Percentiles rank a stretch among this genome's conserved stretches.
phyloP scores from a whole-genome alignment of 2,113 vertebrate species.

The Corynorhinus townsendii region DNA sequence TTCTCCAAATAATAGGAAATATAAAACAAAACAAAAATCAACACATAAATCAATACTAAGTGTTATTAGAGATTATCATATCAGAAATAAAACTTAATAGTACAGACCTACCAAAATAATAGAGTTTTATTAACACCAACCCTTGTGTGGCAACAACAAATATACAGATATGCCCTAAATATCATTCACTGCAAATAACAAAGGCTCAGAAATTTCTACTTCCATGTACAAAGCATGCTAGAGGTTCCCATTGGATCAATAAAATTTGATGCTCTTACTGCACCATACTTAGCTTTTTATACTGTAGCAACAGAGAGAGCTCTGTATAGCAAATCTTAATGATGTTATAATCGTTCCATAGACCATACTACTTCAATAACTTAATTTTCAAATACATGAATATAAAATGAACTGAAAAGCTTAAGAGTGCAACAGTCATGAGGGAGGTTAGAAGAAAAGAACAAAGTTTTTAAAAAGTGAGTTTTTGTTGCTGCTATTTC shows the following conservation, averaged over 20 bases:
- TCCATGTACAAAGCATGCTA: background rate
- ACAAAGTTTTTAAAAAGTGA: background rate
- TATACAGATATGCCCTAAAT: background rate
- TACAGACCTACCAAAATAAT: background rate
- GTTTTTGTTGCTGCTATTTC: background rate
- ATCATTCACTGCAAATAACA: background rate
- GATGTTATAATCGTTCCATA: background rate
- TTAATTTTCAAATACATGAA: slow-evolving; percentile 3
- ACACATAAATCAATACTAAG: background rate
- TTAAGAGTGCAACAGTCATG: background rate
- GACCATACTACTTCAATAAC: background rate
- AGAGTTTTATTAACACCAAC: background rate
- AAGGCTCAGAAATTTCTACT: background rate
- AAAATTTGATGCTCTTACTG: background rate
- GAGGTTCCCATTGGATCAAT: background rate
- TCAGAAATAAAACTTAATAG: background rate
- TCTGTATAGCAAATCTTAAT: background rate
- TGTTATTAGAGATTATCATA: background rate
- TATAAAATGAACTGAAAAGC: background rate
- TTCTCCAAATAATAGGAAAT: background rate
- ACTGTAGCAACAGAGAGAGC: background rate
- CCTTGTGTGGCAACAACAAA: background rate
- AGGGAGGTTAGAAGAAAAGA: background rate
- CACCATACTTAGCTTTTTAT: background rate
- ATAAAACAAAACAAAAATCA: background rate